These are phyloP conservation scores for Rhinatrema bivittatum DNA, from an alignment of 2,797 vertebrate species.

Conservation along the genomic window DNA sequence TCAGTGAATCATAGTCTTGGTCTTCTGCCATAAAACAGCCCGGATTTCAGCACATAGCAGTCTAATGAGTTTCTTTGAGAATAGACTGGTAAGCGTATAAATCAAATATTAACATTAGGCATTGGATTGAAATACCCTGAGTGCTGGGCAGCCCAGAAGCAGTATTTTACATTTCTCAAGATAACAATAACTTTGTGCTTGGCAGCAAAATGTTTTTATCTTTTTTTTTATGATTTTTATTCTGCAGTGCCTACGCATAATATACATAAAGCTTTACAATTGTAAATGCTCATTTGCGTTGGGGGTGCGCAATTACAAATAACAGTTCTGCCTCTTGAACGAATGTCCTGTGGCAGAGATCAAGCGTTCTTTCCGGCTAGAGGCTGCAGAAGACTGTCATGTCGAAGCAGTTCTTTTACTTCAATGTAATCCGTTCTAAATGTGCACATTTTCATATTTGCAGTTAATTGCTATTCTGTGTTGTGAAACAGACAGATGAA, in stretches of 20 bases:
- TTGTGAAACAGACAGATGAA: no score
- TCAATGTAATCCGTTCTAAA: neutral
- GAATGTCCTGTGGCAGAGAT: neutral
- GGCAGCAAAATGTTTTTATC: neutral
- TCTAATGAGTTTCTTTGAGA: neutral
- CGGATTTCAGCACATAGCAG: constrained; percentile 7
- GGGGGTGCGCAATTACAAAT: neutral
- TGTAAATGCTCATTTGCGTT: neutral
- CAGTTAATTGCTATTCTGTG: no score
- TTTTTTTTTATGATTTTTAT: neutral
- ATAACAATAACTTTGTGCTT: neutral
- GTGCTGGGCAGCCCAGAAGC: neutral
- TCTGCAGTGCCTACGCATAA: neutral
- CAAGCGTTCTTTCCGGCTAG: constrained; percentile 4
- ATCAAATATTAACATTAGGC: neutral
- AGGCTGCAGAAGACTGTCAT: no score
- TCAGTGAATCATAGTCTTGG: constrained; percentile 13
- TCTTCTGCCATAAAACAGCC: constrained; percentile 13
- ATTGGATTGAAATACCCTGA: neutral
- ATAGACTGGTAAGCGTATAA: neutral
- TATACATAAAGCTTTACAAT: neutral
- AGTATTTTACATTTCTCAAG: constrained; percentile 1
- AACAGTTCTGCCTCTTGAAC: neutral
- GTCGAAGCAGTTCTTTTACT: neutral
- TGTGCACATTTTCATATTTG: neutral